Conservation (phyloP, 2,888 invertebrate genomes). For the Andricus curvator region DNA sequence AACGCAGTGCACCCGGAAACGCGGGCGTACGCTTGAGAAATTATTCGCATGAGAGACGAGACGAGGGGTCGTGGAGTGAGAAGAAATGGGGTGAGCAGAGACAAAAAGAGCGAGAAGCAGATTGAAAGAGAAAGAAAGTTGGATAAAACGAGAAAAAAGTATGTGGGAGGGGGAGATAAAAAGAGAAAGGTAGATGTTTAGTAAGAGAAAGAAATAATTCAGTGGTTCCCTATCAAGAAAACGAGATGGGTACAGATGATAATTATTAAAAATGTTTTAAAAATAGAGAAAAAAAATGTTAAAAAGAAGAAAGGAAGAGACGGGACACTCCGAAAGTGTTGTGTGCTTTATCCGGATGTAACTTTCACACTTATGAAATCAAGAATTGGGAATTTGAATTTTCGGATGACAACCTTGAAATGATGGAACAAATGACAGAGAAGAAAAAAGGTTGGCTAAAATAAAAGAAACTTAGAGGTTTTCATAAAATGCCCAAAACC, state of each 20-base stretch:
- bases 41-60: constrained; percentile 44
- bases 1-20: constrained; percentile 30
- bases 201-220: neutral
- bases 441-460: no score
- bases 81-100: constrained; percentile 20
- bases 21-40: constrained; percentile 41
- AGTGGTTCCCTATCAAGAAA: neutral
- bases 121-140: constrained; percentile 36
- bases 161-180: no score
- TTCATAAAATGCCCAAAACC: no score
- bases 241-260: neutral
- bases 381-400: no score
- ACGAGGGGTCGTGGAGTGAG: constrained; percentile 15
- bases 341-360: no score
- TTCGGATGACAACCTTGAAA: no score
- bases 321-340: neutral
- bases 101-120: constrained; percentile 8
- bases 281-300: neutral
- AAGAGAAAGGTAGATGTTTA: constrained; percentile 20
- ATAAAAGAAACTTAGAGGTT: no score
- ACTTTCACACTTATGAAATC: no score
- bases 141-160: neutral
- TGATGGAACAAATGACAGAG: no score
- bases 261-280: neutral
- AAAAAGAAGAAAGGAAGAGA: neutral